Evolutionary conservation across 2,797 vertebrate species (phyloP).

Genomic region (Intellagama lesueurii): DNA sequence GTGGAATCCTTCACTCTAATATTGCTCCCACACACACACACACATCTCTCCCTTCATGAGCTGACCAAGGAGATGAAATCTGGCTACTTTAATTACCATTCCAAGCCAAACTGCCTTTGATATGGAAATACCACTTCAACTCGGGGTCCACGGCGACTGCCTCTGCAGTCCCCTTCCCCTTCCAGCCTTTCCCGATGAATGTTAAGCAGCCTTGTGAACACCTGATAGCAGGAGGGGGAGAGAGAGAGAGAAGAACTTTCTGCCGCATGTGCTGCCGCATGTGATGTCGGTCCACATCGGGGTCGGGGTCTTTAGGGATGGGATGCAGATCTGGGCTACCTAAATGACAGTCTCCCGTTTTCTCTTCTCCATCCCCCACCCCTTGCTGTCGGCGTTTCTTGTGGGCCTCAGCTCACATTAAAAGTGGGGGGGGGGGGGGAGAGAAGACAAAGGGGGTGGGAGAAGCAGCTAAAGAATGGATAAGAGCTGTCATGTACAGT

Average conservation of each 20-base stretch:
- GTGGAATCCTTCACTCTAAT: conserved; percentile 83
- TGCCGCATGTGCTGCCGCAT: conserved; percentile 51
- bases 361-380: background rate
- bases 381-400: conserved; percentile 2
- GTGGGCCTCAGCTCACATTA: conserved; percentile 63
- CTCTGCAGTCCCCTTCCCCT: conserved; percentile 78
- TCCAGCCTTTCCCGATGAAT: conserved; percentile 88
- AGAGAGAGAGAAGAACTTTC: conserved; percentile 59
- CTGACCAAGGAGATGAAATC: conserved; percentile 92
- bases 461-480: conserved; percentile 53
- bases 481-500: conserved; percentile 81
- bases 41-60: conserved; percentile 85
- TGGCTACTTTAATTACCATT: conserved; percentile 96
- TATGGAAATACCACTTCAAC: conserved; percentile 94
- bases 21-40: conserved; percentile 76
- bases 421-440: conserved; percentile 29
- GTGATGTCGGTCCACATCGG: conserved; percentile 14
- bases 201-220: conserved; percentile 90
- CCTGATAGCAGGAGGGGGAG: conserved; percentile 83
- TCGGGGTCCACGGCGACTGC: conserved; percentile 73
- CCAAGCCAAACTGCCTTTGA: conserved; percentile 95
- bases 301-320: background rate
- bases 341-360: background rate
- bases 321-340: conserved; percentile 21
- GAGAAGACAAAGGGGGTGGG: background rate